A percentile compares a stretch with the other conserved stretches of the same genome.
phyloP scores from a whole-genome alignment of 2,888 invertebrate genomes.

The Trimorus sp. region DNA sequence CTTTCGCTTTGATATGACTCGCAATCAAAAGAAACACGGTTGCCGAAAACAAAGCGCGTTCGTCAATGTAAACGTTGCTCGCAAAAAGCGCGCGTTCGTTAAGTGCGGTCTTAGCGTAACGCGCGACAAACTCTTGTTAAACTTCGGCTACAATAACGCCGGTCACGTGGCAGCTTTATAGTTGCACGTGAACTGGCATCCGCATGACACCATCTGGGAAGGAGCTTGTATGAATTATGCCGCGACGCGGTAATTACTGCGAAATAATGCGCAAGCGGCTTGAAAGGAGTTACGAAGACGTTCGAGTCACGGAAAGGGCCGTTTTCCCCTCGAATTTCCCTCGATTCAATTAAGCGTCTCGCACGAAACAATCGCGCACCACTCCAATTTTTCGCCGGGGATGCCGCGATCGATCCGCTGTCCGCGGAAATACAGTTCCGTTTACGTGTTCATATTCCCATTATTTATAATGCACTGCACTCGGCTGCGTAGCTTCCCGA shows the following conservation, averaged over 20 bases:
- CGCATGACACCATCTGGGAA: slow-evolving; percentile 33
- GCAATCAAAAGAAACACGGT: neutral
- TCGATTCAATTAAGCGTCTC: slow-evolving; percentile 42
- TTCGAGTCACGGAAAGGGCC: slow-evolving; percentile 4
- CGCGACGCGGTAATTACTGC: slow-evolving; percentile 44
- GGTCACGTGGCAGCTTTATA: slow-evolving; percentile 48
- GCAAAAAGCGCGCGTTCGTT: slow-evolving; percentile 4
- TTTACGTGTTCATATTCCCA: slow-evolving; percentile 18
- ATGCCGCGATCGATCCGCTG: slow-evolving; percentile 10
- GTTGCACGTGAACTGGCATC: slow-evolving; percentile 27
- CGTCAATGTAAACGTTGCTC: neutral
- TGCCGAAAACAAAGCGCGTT: neutral
- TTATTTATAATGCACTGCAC: slow-evolving; percentile 28
- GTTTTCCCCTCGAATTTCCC: slow-evolving; percentile 18
- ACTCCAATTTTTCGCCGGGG: slow-evolving; percentile 5
- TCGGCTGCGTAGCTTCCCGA: slow-evolving; percentile 3
- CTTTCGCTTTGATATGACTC: neutral
- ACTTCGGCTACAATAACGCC: slow-evolving; percentile 27
- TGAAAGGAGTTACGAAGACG: slow-evolving; percentile 46
- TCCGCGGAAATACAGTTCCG: neutral
- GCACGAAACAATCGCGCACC: slow-evolving; percentile 29
- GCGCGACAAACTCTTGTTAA: slow-evolving; percentile 26
- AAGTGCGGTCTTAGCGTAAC: slow-evolving; percentile 9
- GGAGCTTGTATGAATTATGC: slow-evolving; percentile 27
- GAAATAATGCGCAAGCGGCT: slow-evolving; percentile 39